phyloP scores from a whole-genome alignment of 2,888 invertebrate genomes.

The Gordius sp. region DNA sequence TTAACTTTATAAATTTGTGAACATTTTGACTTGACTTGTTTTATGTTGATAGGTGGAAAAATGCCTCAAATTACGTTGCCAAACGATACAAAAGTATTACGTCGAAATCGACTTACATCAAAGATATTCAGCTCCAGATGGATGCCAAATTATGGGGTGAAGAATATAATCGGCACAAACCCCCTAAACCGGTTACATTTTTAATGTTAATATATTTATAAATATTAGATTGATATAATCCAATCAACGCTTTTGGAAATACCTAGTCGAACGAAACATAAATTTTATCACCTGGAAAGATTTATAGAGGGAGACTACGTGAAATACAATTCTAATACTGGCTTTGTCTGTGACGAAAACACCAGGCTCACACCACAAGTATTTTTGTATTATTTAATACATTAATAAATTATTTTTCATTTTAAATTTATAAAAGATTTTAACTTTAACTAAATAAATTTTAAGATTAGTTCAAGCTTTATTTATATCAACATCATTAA shows the following conservation, averaged over 20 bases:
- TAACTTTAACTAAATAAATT: no score
- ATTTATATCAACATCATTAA: no score
- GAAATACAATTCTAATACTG: conserved; percentile 37
- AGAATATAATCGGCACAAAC: conserved; percentile 36
- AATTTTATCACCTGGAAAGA: conserved; percentile 34
- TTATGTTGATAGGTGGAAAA: conserved; percentile 30
- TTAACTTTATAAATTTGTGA: no score
- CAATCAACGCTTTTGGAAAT: not conserved
- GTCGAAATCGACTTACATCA: conserved; percentile 32
- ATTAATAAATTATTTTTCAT: no score
- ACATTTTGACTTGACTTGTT: conserved; percentile 29
- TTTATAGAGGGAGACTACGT: conserved; percentile 36
- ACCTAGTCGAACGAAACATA: not conserved
- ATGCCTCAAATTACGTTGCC: conserved; percentile 35
- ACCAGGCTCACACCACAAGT: conserved; percentile 34
- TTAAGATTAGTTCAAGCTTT: no score
- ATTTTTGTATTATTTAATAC: no score
- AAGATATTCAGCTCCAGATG: conserved; percentile 37
- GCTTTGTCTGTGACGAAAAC: conserved; percentile 33
- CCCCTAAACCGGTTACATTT: conserved; percentile 34
- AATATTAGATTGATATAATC: conserved; percentile 13
- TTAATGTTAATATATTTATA: not conserved
- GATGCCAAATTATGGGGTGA: conserved; percentile 37
- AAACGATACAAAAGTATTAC: conserved; percentile 34
- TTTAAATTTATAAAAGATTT: no score